Evolutionary conservation across 2,888 invertebrate genomes (phyloP).

Genomic region (Ethmia dodecea): DNA sequence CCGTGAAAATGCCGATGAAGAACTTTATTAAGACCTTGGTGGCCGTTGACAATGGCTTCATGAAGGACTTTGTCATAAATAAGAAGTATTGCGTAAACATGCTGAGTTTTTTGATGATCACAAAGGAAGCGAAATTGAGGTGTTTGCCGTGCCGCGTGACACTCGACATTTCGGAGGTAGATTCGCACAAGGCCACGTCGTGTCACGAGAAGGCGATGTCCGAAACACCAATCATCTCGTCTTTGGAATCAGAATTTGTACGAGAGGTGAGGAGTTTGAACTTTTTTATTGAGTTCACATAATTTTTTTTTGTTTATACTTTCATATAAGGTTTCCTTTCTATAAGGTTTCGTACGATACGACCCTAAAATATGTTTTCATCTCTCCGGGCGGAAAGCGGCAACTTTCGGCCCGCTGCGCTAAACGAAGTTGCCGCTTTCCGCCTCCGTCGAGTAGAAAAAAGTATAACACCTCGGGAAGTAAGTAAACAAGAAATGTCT

Average conservation of each 20-base stretch:
- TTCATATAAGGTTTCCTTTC: no score
- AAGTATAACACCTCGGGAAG: background rate
- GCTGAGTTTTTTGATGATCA: constrained; percentile 22
- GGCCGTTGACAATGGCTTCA: constrained; percentile 9
- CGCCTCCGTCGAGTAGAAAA: no score
- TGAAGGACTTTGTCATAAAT: constrained; percentile 29
- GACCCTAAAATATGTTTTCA: no score
- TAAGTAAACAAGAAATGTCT: no score
- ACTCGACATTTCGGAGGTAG: constrained; percentile 3
- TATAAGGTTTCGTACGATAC: no score
- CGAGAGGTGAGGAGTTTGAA: constrained; percentile 41
- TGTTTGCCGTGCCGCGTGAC: constrained; percentile 24
- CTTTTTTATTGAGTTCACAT: no score
- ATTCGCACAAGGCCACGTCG: constrained; percentile 12
- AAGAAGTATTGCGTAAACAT: constrained; percentile 26
- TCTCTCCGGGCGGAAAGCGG: no score
- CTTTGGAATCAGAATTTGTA: constrained; percentile 34
- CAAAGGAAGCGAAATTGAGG: background rate
- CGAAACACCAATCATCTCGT: constrained; percentile 20
- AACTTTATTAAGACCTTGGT: constrained; percentile 4
- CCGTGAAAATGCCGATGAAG: constrained; percentile 7
- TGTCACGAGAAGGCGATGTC: constrained; percentile 18
- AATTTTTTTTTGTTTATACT: no score
- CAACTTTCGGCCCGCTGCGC: no score
- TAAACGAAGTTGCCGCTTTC: no score